Conservation (phyloP, 2,888 invertebrate species). For the Hypselothyrea guttata region DNA sequence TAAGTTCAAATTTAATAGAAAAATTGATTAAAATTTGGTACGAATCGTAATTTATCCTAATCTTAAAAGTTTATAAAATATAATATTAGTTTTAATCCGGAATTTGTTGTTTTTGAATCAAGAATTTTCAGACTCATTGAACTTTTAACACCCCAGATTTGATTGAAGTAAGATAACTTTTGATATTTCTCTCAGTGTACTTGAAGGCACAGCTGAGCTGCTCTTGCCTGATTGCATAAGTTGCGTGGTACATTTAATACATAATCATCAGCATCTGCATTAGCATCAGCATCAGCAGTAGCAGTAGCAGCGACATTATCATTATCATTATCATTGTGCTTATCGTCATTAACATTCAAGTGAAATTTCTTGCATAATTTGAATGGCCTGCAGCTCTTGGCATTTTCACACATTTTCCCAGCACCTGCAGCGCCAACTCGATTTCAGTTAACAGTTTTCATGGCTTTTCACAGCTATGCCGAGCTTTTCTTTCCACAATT, state of each 20-base stretch:
- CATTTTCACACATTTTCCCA: slow-evolving; percentile 52
- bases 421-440: slow-evolving; percentile 32
- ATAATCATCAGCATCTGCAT: no score
- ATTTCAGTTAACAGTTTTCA: slow-evolving; percentile 46
- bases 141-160: no score
- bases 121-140: no score
- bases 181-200: no score
- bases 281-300: background rate
- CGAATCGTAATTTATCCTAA: no score
- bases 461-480: slow-evolving; percentile 27
- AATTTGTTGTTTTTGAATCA: no score
- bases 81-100: no score
- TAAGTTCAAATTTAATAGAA: no score
- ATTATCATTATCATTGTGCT: slow-evolving; percentile 6
- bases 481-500: slow-evolving; percentile 33
- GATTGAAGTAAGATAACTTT: no score
- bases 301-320: background rate
- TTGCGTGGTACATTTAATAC: slow-evolving; percentile 1
- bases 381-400: slow-evolving; percentile 33
- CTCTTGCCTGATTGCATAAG: slow-evolving; percentile 41
- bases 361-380: slow-evolving; percentile 51
- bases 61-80: no score
- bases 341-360: slow-evolving; percentile 9
- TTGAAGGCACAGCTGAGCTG: slow-evolving; percentile 37
- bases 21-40: no score